Conservation (phyloP, 2,113 vertebrate genomes). For the Ophiodon elongatus region DNA sequence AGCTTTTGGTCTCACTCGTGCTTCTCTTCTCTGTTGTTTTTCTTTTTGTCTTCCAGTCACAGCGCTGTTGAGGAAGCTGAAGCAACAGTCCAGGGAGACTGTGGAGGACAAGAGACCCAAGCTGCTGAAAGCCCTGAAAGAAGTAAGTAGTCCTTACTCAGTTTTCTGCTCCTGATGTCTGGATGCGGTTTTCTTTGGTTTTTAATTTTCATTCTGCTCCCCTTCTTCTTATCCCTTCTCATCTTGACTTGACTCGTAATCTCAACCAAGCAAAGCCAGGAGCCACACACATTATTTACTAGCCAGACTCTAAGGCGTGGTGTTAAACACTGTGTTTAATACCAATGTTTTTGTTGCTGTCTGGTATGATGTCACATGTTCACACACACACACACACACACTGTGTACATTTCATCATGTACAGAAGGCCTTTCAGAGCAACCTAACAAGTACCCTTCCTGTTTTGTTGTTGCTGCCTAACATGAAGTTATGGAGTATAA, state of each 20-base stretch:
- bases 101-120: slow-evolving; percentile 99
- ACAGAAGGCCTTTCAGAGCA: background rate
- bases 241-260: background rate
- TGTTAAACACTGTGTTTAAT: slow-evolving; percentile 8
- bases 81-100: slow-evolving; percentile 97
- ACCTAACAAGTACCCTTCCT: background rate
- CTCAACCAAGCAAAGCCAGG: slow-evolving; percentile 5
- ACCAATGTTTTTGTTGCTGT: background rate
- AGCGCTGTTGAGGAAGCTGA: slow-evolving; percentile 96
- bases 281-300: background rate
- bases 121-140: slow-evolving; percentile 96
- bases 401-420: background rate
- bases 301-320: background rate
- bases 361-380: background rate
- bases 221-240: background rate
- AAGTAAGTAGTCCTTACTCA: slow-evolving; percentile 81
- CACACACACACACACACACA: background rate
- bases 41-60: slow-evolving; percentile 87
- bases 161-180: background rate
- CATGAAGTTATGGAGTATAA: slow-evolving; percentile 8
- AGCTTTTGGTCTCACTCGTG: slow-evolving; percentile 15
- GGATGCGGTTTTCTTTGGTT: background rate
- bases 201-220: background rate
- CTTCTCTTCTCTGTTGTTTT: slow-evolving; percentile 17
- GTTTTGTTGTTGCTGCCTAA: background rate